These are phyloP conservation scores for Aromia moschata DNA, from an alignment of 2,888 invertebrate species.

Conservation along the genomic window DNA sequence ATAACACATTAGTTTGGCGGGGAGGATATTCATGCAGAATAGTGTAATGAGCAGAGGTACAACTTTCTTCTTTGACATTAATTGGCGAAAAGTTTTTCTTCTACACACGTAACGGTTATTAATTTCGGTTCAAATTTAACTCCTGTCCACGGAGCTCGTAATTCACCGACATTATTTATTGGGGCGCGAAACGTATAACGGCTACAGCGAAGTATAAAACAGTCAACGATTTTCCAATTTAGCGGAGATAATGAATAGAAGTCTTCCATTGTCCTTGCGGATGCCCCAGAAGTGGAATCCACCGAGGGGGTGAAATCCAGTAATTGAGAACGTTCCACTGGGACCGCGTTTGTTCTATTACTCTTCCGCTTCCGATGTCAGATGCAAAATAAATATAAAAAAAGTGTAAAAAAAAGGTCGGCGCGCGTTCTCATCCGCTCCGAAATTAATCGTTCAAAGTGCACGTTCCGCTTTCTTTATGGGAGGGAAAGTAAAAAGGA, in stretches of 20 bases:
- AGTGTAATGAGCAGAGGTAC: no score
- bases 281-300: conserved; percentile 34
- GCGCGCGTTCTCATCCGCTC: conserved; percentile 4
- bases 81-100: no score
- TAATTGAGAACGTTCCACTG: conserved; percentile 54
- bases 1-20: no score
- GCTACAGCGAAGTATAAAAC: conserved; percentile 20
- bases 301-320: conserved; percentile 52
- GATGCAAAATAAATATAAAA: conserved; percentile 53
- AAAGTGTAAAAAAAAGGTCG: conserved; percentile 32
- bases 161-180: no score
- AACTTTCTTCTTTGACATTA: no score
- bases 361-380: conserved; percentile 50
- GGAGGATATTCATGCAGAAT: no score
- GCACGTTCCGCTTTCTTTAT: conserved; percentile 11
- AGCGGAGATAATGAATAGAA: conserved; percentile 49
- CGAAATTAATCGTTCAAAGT: conserved; percentile 25
- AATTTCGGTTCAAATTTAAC: no score
- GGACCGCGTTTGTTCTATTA: conserved; percentile 51
- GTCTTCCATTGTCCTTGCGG: conserved; percentile 46
- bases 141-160: no score
- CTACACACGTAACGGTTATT: no score
- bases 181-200: neutral
- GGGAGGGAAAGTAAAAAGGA: conserved; percentile 16
- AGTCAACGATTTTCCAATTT: conserved; percentile 42